phyloP scores from a whole-genome alignment of 2,797 vertebrate species.

The Sus cebifrons region DNA sequence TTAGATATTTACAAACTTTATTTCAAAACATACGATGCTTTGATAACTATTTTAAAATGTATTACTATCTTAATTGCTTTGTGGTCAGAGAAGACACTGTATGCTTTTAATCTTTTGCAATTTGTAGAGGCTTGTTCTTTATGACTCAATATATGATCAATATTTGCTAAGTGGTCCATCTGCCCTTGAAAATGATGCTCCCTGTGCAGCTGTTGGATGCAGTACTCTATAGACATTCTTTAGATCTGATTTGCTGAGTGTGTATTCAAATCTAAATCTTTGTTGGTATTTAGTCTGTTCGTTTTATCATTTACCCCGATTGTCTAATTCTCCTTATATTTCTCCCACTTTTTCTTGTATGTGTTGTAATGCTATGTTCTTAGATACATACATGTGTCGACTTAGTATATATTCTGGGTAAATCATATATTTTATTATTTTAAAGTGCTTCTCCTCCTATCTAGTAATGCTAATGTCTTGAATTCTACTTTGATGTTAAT shows the following conservation, averaged over 20 bases:
- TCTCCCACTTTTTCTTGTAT: conserved; percentile 13
- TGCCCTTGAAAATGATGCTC: background rate
- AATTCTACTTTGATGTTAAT: background rate
- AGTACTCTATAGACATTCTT: background rate
- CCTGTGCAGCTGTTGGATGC: background rate
- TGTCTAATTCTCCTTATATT: background rate
- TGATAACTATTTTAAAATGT: conserved; percentile 5
- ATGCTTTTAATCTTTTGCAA: conserved; percentile 13
- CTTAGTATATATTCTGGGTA: too few relatives aligned
- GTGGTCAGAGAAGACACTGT: background rate
- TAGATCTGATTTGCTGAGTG: background rate
- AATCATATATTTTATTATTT: conserved; percentile 34
- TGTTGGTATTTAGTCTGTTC: background rate
- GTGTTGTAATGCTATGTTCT: background rate
- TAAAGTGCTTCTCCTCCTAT: background rate
- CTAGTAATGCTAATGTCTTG: background rate
- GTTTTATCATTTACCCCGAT: background rate
- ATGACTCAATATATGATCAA: conserved; percentile 36
- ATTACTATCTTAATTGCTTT: background rate
- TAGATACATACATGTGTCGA: background rate
- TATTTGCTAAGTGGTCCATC: conserved; percentile 37
- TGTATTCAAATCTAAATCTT: background rate
- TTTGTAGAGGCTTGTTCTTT: background rate
- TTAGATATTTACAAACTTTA: conserved; percentile 16
- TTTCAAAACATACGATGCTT: background rate